Percentiles rank a stretch among this genome's conserved stretches.
Conservation (phyloP, 2,888 invertebrate species). For the Meteorus colon region DNA sequence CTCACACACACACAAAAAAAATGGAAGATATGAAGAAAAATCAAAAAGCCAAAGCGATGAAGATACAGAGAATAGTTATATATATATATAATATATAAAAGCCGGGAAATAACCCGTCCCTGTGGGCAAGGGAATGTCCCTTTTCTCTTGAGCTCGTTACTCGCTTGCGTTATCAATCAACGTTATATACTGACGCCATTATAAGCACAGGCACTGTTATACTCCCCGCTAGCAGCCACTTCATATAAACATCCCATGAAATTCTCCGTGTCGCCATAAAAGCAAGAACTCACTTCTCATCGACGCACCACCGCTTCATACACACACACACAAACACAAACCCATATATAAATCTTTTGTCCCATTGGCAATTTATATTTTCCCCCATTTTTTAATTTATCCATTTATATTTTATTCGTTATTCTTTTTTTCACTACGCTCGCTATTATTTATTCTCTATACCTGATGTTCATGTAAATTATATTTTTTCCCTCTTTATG, state of each 20-base stretch:
- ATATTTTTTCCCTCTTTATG: neutral
- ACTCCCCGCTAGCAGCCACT: slow-evolving; percentile 35
- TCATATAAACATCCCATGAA: slow-evolving; percentile 42
- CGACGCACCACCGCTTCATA: neutral
- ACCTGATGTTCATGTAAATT: too few species aligned
- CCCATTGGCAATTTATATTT: neutral
- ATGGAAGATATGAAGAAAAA: too few species aligned
- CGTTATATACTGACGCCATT: slow-evolving; percentile 32
- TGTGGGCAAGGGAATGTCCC: slow-evolving; percentile 12
- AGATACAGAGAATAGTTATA: slow-evolving; percentile 2
- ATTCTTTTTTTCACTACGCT: neutral
- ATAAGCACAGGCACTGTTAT: neutral
- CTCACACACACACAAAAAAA: neutral
- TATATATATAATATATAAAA: neutral
- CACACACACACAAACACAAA: neutral
- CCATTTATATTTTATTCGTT: neutral
- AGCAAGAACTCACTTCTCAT: slow-evolving; percentile 29
- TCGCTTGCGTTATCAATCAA: slow-evolving; percentile 35
- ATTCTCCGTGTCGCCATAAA: slow-evolving; percentile 39
- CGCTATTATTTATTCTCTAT: neutral
- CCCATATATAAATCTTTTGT: neutral
- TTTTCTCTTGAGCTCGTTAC: slow-evolving; percentile 36
- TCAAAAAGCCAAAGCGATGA: neutral
- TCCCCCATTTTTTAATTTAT: neutral
- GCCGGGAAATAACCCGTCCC: slow-evolving; percentile 28